Evolutionary conservation across 53 echinoderm and acorn worm species (phyloP).

Genomic region (Patiria pectinifera): DNA sequence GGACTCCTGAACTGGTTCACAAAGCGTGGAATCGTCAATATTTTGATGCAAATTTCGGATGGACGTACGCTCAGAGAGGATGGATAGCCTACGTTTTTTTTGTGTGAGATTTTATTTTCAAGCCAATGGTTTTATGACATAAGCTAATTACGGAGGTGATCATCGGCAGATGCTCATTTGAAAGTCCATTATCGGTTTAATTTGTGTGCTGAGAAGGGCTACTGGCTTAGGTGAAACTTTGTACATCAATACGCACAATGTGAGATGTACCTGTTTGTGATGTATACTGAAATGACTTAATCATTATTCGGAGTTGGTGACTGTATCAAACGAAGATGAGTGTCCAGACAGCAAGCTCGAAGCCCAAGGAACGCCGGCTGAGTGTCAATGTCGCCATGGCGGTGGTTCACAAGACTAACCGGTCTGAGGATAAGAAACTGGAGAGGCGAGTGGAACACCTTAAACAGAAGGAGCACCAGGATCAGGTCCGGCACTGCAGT

Average conservation of each 20-base stretch:
- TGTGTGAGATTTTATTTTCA: not conserved
- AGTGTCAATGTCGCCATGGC: conserved; percentile 55
- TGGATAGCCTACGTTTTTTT: not conserved
- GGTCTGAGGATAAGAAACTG: conserved; percentile 67
- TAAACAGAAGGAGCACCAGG: conserved; percentile 57
- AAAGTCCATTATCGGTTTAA: no score
- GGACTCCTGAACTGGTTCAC: not conserved
- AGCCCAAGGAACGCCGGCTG: conserved; percentile 42
- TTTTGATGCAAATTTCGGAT: not conserved
- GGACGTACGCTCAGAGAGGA: no score
- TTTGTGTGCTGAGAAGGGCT: no score
- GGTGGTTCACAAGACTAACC: conserved; percentile 68
- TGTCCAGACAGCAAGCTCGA: not conserved
- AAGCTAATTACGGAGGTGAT: not conserved
- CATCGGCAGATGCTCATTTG: not conserved
- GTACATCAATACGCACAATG: not conserved
- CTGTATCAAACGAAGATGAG: not conserved
- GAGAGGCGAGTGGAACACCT: conserved; percentile 53
- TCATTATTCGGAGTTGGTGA: not conserved
- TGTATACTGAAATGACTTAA: not conserved
- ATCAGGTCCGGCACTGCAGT: conserved; percentile 41
- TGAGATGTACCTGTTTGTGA: not conserved
- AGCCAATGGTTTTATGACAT: not conserved
- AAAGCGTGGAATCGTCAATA: not conserved
- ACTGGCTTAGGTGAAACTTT: no score